Percentiles rank a stretch among this genome's conserved stretches.
phyloP scores from a whole-genome alignment of 2,888 invertebrate species.

The Caenorhabditis sinica region DNA sequence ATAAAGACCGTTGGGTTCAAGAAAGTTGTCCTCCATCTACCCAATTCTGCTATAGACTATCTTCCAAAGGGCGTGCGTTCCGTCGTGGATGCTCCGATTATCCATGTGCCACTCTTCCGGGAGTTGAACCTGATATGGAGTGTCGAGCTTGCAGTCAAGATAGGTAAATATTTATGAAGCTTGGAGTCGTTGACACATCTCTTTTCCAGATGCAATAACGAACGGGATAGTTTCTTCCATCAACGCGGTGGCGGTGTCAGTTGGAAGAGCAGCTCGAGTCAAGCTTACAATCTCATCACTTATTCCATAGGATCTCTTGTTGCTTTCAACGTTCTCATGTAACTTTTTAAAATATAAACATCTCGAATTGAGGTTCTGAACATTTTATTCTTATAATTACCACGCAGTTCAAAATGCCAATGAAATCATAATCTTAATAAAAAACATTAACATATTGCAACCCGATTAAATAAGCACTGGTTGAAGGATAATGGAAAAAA shows the following conservation, averaged over 20 bases:
- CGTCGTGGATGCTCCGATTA: constrained; percentile 60
- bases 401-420: constrained; percentile 34
- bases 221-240: constrained; percentile 53
- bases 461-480: constrained; percentile 38
- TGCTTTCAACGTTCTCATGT: background rate
- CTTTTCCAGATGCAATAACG: constrained; percentile 57
- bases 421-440: constrained; percentile 2
- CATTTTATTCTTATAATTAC: constrained; percentile 33
- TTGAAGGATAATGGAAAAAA: background rate
- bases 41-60: constrained; percentile 56
- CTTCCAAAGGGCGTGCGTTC: constrained; percentile 44
- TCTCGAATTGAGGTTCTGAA: background rate
- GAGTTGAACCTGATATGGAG: constrained; percentile 48
- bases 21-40: constrained; percentile 57
- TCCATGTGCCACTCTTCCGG: constrained; percentile 57
- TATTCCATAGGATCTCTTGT: background rate
- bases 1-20: constrained; percentile 60
- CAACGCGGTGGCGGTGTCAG: constrained; percentile 56
- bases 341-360: background rate
- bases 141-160: constrained; percentile 62
- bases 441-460: constrained; percentile 14
- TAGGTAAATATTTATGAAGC: constrained; percentile 27
- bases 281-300: background rate
- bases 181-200: background rate
- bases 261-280: constrained; percentile 27